Evolutionary conservation across 2,888 invertebrate species (phyloP), one percentile per base, ranked within the genome.

Genomic region (Meta bourneti): DNA sequence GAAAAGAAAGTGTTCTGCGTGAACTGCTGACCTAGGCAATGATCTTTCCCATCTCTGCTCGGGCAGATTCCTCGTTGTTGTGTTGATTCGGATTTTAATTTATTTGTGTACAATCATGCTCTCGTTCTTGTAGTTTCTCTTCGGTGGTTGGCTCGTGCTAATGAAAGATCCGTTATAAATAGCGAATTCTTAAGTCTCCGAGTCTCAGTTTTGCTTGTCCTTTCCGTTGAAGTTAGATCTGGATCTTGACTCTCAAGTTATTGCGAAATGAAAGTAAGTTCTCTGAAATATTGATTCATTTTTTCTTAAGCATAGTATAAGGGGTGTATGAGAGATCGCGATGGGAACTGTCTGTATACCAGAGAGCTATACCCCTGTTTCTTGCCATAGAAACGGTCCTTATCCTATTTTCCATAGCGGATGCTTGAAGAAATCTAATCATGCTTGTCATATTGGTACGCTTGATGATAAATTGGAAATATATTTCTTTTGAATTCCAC

Each of bases 1-100:
- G 34, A 75, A 84, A 79, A 54, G 85, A 79, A 87, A 87, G 86
- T 87, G 70, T 51, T 84, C 70, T 20, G 51, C 6, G 0, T 71
- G 77, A 79, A 51, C 86, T 52, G 16, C 16, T 52, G 86, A 87
- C 78, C 86, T 79, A 6, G 70, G 86, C 79, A 79, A 71, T 79
- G 86, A 79, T 78, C 78, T 79, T 71, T 20, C 9, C 20, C 61
- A 74, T 52, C 75, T 13, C 84, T 54, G 72, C 16, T 74, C 20
- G 54, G 48, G n/a, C 74, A 16, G 13, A 13, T 20, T 7, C 83
- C 71, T 51, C 71, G 20, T 70, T 82, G 51, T 82, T 72, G 71
- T 82, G 70, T 52, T 82, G 71, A 74, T 84, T 84, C 54, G 13
- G 54, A 49, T 74, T 84, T 52, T 74, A 54, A 9, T 78, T 51